Base-by-base conservation (phyloP, 35 echinoderm and acorn worm species). In the Stichopus chloronotus region DNA sequence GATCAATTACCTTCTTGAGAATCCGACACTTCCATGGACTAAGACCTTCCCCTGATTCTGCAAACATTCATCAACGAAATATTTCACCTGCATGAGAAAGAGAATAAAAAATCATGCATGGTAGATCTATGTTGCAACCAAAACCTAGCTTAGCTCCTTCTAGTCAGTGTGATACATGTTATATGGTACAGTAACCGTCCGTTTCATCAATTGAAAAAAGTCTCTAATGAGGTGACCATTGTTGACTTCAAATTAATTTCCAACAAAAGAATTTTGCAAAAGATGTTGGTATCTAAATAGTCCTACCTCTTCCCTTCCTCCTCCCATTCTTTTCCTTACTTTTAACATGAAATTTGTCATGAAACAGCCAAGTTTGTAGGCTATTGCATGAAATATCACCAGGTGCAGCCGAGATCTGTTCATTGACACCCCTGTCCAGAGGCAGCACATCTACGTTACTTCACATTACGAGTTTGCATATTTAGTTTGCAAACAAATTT, bases 1-100 rank as follows among this genome's bases (percentile, higher is more conserved):
- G 53, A 55, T 82, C 2, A 85, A 43, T 78, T 91, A 91, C 90
- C 90, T 91, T 91, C 90, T 91, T 17, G 90, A 91, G 54, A 91
- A 91, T 0, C 90, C 90, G 6, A 91, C 90, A 76, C 23, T 91
- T 77, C 90, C 90, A 79, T 91, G 90, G 4, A 91, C 90, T 24
- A 91, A 54, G 16, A 78, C 90, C 55, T 59, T 78, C 25, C 90
- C 90, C 14, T 72, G 30, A 13, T 19, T 57, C 63, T 79, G 53
- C 10, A 91, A 77, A 59, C 90, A 78, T 17, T 54, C 76, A 79
- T 91, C 90, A 59, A 91, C 78, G 22, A 91, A 91, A 19, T 4
- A 8, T 24, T 91, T 91, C 71, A 91, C 90, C 90, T 91, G 19
- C 19, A 72, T 11, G 22, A 21, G 5, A 87, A 58, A 56, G 19